These are phyloP conservation scores for Hydrozoanthus tunicans DNA, from an alignment of 64 coral and sea anemone species.

Conservation along the genomic window DNA sequence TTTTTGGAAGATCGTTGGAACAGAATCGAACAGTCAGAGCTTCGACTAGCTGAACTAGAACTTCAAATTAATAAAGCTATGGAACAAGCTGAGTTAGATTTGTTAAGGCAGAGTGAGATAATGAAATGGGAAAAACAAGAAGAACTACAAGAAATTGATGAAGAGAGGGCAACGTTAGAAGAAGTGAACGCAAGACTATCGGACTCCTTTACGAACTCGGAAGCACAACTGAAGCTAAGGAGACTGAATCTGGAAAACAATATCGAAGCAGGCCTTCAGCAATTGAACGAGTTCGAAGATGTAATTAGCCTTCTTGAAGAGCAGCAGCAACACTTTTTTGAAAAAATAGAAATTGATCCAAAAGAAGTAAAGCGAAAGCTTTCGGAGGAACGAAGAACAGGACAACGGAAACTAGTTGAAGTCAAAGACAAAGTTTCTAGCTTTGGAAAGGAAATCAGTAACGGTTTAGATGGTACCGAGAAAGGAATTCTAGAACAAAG, in stretches of 20 bases:
- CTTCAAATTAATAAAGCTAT: conserved; percentile 62
- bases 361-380: conserved; percentile 40
- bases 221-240: conserved; percentile 35
- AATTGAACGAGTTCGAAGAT: conserved; percentile 70
- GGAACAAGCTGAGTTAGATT: conserved; percentile 66
- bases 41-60: conserved; percentile 83
- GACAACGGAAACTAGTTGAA: conserved; percentile 1
- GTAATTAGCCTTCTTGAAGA: conserved; percentile 67
- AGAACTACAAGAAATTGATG: conserved; percentile 72
- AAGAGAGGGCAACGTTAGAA: conserved; percentile 14
- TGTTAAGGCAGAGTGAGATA: conserved; percentile 58
- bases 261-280: conserved; percentile 57
- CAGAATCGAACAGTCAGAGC: conserved; percentile 79
- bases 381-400: background rate
- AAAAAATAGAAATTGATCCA: conserved; percentile 50
- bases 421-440: conserved; percentile 1
- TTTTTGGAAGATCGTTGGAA: conserved; percentile 86
- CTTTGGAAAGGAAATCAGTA: conserved; percentile 15
- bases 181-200: conserved; percentile 58
- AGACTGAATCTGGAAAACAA: conserved; percentile 61
- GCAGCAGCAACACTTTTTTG: conserved; percentile 57
- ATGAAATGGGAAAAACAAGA: conserved; percentile 65
- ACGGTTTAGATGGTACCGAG: background rate
- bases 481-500: conserved; percentile 20
- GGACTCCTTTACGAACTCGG: conserved; percentile 46